These are phyloP conservation scores for Hyperoplus immaculatus DNA, from an alignment of 2,797 vertebrate genomes.

Conservation along the genomic window DNA sequence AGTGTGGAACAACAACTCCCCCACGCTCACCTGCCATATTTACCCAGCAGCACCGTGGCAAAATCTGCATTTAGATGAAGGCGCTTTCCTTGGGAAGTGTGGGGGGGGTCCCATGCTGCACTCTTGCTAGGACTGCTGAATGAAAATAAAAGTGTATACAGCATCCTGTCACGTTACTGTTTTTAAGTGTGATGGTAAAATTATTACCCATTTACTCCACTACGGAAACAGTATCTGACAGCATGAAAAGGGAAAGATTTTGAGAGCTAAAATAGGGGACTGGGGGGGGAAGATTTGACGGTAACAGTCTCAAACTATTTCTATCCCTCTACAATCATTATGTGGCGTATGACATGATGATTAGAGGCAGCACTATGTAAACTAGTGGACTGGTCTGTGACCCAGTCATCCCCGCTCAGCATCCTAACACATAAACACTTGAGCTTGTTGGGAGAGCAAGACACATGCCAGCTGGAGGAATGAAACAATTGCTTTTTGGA, in stretches of 20 bases:
- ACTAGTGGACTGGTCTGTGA: conserved; percentile 45
- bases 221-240: neutral
- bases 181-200: neutral
- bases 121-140: neutral
- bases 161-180: neutral
- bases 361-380: conserved; percentile 50
- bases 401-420: conserved; percentile 36
- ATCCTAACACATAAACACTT: conserved; percentile 47
- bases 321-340: conserved; percentile 15
- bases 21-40: conserved; percentile 36
- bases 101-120: neutral
- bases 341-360: conserved; percentile 42
- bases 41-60: conserved; percentile 23
- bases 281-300: conserved; percentile 8
- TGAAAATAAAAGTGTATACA: neutral
- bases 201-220: neutral
- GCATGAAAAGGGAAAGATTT: neutral
- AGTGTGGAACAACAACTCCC: conserved; percentile 21
- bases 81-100: conserved; percentile 4
- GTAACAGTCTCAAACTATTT: neutral
- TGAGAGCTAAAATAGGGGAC: neutral
- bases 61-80: conserved; percentile 38
- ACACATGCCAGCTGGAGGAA: conserved; percentile 51
- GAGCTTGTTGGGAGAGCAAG: conserved; percentile 38
- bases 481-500: conserved; percentile 50